phyloP scores from a whole-genome alignment of 2,113 vertebrate species.

The Coregonus clupeaformis region DNA sequence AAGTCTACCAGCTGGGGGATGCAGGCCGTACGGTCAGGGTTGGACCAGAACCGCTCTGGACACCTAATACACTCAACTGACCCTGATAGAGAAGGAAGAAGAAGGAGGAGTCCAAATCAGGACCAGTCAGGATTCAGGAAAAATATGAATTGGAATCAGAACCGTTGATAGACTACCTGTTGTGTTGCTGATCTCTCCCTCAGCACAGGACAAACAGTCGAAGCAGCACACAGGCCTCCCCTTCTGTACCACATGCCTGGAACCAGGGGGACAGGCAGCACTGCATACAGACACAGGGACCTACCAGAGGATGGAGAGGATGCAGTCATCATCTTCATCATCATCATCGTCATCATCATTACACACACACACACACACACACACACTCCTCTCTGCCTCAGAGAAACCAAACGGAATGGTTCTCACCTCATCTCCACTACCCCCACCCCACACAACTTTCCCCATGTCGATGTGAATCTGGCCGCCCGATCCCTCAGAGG shows the following conservation, averaged over 20 bases:
- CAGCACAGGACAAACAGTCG: constrained; percentile 58
- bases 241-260: constrained; percentile 54
- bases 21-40: constrained; percentile 39
- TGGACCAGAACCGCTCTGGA: constrained; percentile 57
- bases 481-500: constrained; percentile 33
- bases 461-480: constrained; percentile 52
- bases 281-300: constrained; percentile 56
- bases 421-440: constrained; percentile 36
- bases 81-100: constrained; percentile 31
- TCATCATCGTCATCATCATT: not conserved
- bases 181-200: constrained; percentile 58
- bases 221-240: constrained; percentile 60
- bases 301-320: constrained; percentile 16
- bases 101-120: not conserved
- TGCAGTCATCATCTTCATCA: not conserved
- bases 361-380: too few species aligned
- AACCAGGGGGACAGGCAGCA: constrained; percentile 47
- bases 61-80: constrained; percentile 52
- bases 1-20: constrained; percentile 58
- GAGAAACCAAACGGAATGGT: too few species aligned
- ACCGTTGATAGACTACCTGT: constrained; percentile 30
- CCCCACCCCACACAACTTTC: constrained; percentile 53
- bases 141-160: not conserved
- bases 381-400: too few species aligned
- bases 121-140: too few species aligned